phyloP scores from a whole-genome alignment of 2,797 vertebrate genomes.

The Dicrostonyx torquatus region DNA sequence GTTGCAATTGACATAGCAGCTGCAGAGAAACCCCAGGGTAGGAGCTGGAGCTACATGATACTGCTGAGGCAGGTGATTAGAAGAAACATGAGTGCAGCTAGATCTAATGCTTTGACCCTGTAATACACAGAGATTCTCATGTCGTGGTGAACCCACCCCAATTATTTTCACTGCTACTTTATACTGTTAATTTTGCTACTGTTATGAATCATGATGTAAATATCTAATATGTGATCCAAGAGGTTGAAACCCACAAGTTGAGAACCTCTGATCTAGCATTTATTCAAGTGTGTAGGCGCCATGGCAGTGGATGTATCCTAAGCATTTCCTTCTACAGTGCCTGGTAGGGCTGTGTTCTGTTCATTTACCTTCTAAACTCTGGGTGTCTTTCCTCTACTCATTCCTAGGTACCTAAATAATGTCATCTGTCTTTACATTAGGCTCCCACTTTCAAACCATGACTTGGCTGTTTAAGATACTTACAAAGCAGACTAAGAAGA shows the following conservation, averaged over 20 bases:
- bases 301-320: background rate
- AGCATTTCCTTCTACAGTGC: background rate
- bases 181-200: background rate
- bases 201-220: too few species aligned
- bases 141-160: too few species aligned
- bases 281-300: background rate
- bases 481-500: constrained; percentile 8
- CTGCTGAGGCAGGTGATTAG: background rate
- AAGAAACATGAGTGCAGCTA: background rate
- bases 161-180: background rate
- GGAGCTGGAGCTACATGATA: background rate
- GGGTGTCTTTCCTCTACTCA: background rate
- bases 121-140: background rate
- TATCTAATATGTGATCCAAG: background rate
- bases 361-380: background rate
- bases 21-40: background rate
- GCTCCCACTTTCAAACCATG: background rate
- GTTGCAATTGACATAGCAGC: background rate
- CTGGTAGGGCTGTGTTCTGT: background rate
- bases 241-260: background rate
- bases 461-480: background rate
- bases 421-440: background rate
- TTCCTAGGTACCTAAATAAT: background rate
- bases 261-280: background rate
- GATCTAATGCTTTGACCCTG: too few species aligned